Base-by-base conservation (phyloP, 1,140 invertebrate genomes). In the Caenorhabditis elegans region DNA sequence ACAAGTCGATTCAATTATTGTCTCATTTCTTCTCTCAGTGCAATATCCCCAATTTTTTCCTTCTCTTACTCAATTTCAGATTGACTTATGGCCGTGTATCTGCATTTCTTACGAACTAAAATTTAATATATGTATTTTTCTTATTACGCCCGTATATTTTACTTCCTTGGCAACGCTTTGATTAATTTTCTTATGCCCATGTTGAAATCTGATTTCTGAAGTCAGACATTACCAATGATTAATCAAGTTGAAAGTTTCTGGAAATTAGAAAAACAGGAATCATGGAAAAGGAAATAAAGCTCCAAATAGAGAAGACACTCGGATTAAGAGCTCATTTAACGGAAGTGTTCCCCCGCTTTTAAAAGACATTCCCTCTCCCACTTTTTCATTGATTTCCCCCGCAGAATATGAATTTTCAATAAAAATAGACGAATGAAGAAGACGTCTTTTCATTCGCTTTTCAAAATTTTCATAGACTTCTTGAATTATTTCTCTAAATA, bases 1-100 rank as follows among this genome's bases (percentile, higher is more conserved):
- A 24, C 51, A 55, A 55, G 22, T 55, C 31, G 34, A 70, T 70
- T 70, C 60, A 70, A 70, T 70, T 70, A 70, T 70, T 34, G 36
- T 70, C 60, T 70, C 60, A 70, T 70, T 70, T n/a, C 60, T 39
- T 26, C n/a, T n/a, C n/a, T 70, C 60, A 39, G 15, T 43, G 0
- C n/a, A 22, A 24, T 3, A 13, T 13, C n/a, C 17, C 60, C n/a
- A 31, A 15, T n/a, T n/a, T 5, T 43, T 34, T 8, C 5, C 53
- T 28, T 2, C 24, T 34, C 17, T 60, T 34, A 15, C 19, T 28
- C 34, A 5, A 24, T 70, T 39, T n/a, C 34, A 34, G 34, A 11
- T 70, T 43, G 34, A 39, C 34, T 70, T 43, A 10, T 39, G n/a
- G 19, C 8, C n/a, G 3, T 43, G 19, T 39, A 17, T 4, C 34